Evolutionary conservation across 2,888 invertebrate species (phyloP).

Genomic region (Laothoe populi): DNA sequence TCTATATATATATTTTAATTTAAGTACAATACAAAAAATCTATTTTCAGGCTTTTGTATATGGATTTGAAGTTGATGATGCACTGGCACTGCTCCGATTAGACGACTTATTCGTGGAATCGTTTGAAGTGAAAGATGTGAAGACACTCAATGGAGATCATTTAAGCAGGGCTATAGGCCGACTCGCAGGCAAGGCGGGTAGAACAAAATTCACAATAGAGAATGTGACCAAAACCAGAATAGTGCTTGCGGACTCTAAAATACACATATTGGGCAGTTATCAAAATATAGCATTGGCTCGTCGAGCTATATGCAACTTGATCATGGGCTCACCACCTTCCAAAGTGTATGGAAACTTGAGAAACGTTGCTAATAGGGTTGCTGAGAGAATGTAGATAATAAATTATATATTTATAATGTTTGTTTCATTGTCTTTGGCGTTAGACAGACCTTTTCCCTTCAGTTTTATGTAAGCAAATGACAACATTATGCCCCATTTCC

Average conservation of each 20-base stretch:
- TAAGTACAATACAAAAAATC: slow-evolving; percentile 15
- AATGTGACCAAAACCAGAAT: slow-evolving; percentile 99
- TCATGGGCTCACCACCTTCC: slow-evolving; percentile 98
- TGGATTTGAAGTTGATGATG: slow-evolving; percentile 99
- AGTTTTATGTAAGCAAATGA: too few species aligned
- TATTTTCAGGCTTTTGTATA: slow-evolving; percentile 92
- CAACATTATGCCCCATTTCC: too few species aligned
- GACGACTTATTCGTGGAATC: slow-evolving; percentile 99
- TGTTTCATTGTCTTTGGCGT: too few species aligned
- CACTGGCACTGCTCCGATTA: slow-evolving; percentile 95
- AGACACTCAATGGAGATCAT: slow-evolving; percentile 97
- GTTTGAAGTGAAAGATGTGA: slow-evolving; percentile 98
- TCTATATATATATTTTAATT: too few species aligned
- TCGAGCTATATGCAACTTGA: slow-evolving; percentile 97
- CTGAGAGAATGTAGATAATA: slow-evolving; percentile 88
- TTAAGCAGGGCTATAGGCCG: slow-evolving; percentile 98
- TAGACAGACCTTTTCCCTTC: too few species aligned
- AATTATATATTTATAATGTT: slow-evolving; percentile 53
- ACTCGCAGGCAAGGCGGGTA: slow-evolving; percentile 98
- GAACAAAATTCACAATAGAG: slow-evolving; percentile 99
- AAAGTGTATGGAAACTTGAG: slow-evolving; percentile 98
- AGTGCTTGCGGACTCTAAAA: slow-evolving; percentile 97
- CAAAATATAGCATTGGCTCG: slow-evolving; percentile 98
- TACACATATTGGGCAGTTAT: slow-evolving; percentile 98
- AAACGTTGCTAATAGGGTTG: slow-evolving; percentile 92